phyloP scores from a whole-genome alignment of 2,888 invertebrate species.

The Bruchidius siliquastri region DNA sequence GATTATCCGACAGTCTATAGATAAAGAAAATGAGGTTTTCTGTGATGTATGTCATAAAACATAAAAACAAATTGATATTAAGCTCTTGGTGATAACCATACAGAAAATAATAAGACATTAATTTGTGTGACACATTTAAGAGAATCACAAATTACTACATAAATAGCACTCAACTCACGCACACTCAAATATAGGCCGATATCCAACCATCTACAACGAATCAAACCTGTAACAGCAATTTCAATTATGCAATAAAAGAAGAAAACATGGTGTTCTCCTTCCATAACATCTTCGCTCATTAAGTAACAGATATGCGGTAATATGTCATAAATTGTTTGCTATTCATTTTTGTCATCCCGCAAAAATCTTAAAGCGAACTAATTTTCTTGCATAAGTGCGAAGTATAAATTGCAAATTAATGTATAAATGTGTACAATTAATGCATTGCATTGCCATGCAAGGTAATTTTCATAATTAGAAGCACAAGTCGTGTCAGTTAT shows the following conservation, averaged over 20 bases:
- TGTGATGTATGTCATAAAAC: no score
- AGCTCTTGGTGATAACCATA: no score
- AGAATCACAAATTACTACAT: no score
- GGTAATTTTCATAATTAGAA: neutral
- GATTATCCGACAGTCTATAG: no score
- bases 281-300: neutral
- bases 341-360: neutral
- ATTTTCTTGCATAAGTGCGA: neutral
- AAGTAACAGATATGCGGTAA: neutral
- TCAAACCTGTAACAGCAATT: neutral
- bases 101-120: no score
- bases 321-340: neutral
- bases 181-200: neutral
- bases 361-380: neutral
- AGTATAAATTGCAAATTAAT: neutral
- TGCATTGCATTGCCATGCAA: neutral
- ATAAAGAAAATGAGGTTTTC: no score
- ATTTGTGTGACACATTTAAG: no score
- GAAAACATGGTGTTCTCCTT: neutral
- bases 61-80: no score
- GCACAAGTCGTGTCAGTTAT: neutral
- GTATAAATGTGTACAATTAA: neutral
- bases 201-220: neutral
- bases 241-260: neutral
- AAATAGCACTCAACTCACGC: no score